These are phyloP conservation scores for Rhagologus leucostigma DNA, from an alignment of 2,113 vertebrate genomes.

Conservation along the genomic window DNA sequence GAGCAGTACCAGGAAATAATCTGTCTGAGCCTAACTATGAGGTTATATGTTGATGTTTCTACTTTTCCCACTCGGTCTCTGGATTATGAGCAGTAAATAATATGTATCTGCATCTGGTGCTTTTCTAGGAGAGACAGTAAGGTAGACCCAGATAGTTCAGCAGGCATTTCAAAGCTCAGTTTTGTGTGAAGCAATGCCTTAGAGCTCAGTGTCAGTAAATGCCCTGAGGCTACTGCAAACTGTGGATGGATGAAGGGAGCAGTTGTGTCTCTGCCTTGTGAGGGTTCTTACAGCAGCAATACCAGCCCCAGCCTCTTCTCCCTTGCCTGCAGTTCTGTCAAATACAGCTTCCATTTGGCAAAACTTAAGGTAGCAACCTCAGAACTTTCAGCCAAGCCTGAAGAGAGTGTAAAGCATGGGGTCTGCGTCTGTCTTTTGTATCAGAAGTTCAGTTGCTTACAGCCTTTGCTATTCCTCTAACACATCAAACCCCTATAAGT, in stretches of 20 bases:
- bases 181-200: background rate
- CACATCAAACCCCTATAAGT: rapidly evolving
- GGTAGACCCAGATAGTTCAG: background rate
- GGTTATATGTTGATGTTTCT: background rate
- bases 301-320: background rate
- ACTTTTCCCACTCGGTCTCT: background rate
- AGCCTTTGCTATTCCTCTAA: background rate
- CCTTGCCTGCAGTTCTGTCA: background rate
- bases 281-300: background rate
- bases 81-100: background rate
- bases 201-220: background rate
- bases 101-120: background rate
- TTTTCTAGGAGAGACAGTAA: background rate
- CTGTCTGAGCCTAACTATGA: background rate
- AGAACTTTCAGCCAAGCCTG: background rate
- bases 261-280: background rate
- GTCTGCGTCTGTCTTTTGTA: background rate
- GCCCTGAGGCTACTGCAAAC: background rate
- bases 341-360: background rate
- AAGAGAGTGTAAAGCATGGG: background rate
- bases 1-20: background rate
- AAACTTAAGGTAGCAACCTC: background rate
- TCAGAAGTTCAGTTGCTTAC: background rate
- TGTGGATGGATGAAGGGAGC: background rate
- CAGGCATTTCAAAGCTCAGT: background rate